Evolutionary conservation across 2,888 invertebrate species (phyloP).

Genomic region (Morpho deidamia): DNA sequence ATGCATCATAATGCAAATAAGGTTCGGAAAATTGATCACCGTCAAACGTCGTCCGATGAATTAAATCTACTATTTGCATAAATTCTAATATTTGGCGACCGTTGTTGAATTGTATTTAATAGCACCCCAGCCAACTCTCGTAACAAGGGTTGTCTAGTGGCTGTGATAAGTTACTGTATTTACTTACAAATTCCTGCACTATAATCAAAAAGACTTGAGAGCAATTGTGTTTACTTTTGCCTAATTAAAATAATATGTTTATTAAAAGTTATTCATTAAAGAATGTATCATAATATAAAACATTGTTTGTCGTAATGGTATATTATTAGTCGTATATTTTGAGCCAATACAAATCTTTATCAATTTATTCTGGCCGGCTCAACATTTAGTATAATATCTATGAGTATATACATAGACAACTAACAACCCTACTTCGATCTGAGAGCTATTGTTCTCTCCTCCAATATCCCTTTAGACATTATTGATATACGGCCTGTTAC

Average conservation of each 20-base stretch:
- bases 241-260: no score
- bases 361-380: no score
- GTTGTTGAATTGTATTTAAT: slow-evolving; percentile 7
- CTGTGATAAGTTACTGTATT: not conserved
- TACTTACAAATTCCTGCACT: no score
- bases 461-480: not conserved
- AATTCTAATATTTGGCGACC: slow-evolving; percentile 5
- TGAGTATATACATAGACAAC: not conserved
- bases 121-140: not conserved
- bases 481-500: not conserved
- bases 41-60: slow-evolving; percentile 4
- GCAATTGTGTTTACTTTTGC: no score
- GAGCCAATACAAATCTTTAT: no score
- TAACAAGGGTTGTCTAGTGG: not conserved
- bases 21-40: slow-evolving; percentile 8
- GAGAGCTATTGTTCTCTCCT: not conserved
- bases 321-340: no score
- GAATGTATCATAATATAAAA: no score
- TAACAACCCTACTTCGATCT: not conserved
- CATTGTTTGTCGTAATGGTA: no score
- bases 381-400: no score
- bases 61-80: slow-evolving; percentile 8
- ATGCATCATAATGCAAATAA: slow-evolving; percentile 5
- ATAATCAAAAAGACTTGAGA: no score
- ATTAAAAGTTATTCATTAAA: no score